Base-by-base conservation (phyloP, 2,888 invertebrate genomes). In the Drosophila lutescens region DNA sequence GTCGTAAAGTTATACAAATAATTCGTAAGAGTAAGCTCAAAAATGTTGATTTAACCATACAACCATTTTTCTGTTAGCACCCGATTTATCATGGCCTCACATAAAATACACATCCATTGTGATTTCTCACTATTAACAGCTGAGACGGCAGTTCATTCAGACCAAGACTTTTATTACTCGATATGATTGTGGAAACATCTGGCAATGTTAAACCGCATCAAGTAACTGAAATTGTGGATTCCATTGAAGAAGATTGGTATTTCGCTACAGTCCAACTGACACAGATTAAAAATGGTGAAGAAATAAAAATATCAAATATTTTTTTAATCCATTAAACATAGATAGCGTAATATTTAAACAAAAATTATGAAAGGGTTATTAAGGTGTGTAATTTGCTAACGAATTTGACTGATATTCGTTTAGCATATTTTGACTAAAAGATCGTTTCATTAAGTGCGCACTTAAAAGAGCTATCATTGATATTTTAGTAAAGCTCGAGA, bases 131-230 rank as follows among this genome's bases (percentile, higher is more conserved):
- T 46, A 26, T 15, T 46, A 9, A 15, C 9, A 46, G 46, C 46
- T 46, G 46, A 9, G 26, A 13, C 10, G 4, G 26, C 15, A 46
- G 26, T 46, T n/a, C 26, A 46, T 47, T 30, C 46, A 47, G 30
- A 30, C 13, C 46, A 15, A 47, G 30, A 30, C 46, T 30, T 47
- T 47, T 30, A 47, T 47, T 26, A 30, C 46, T 47, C 26, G 46
- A 9, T 23, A 30, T 47, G 26, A 30, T 47, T 30, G 26, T 15
- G 46, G n/a, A 26, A 46, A 9, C 46, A 46, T 46, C 46, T 47
- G 30, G 46, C 46, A 9, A 46, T 9, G 26, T n/a, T 26, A 26
- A 10, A 47, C 47, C 47, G 15, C 30, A 30, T 6, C 30, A 12
- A 10, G 15, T 15, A 32, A 5, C 15, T 12, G 30, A 30, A 47